Conservation (phyloP, 2,888 invertebrate species). For the Helleia helle region DNA sequence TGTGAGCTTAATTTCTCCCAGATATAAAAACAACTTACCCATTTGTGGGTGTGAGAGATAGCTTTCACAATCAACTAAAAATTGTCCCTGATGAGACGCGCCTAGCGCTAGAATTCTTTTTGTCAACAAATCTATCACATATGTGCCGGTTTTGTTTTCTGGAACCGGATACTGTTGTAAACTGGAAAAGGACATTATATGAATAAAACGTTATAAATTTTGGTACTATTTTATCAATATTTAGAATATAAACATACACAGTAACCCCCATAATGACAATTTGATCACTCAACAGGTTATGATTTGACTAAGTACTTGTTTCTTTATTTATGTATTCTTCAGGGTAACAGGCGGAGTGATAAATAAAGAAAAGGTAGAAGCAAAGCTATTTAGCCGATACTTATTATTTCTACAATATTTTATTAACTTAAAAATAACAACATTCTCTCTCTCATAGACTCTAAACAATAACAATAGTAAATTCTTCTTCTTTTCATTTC, state of each 20-base stretch:
- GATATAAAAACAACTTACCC: constrained; percentile 44
- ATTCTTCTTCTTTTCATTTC: too few species aligned
- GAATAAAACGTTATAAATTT: not conserved
- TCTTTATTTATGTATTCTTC: too few species aligned
- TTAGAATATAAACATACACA: constrained; percentile 59
- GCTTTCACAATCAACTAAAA: constrained; percentile 95
- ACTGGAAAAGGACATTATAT: constrained; percentile 44
- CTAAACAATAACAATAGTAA: too few species aligned
- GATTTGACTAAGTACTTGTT: too few species aligned
- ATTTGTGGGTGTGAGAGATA: constrained; percentile 86
- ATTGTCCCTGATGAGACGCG: constrained; percentile 90
- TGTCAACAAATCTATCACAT: constrained; percentile 89
- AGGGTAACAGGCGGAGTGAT: too few species aligned
- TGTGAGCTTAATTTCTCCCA: too few species aligned
- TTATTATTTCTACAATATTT: too few species aligned
- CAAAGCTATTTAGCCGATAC: too few species aligned
- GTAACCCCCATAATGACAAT: constrained; percentile 78
- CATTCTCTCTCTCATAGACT: too few species aligned
- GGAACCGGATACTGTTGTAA: constrained; percentile 90
- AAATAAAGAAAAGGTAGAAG: too few species aligned
- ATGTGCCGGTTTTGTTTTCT: constrained; percentile 92
- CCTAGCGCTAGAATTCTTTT: constrained; percentile 90
- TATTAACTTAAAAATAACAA: too few species aligned
- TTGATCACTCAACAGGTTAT: too few species aligned
- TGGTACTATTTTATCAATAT: not conserved